phyloP scores from a whole-genome alignment of 2,888 invertebrate species.

The Lasioglossum oenotherae region DNA sequence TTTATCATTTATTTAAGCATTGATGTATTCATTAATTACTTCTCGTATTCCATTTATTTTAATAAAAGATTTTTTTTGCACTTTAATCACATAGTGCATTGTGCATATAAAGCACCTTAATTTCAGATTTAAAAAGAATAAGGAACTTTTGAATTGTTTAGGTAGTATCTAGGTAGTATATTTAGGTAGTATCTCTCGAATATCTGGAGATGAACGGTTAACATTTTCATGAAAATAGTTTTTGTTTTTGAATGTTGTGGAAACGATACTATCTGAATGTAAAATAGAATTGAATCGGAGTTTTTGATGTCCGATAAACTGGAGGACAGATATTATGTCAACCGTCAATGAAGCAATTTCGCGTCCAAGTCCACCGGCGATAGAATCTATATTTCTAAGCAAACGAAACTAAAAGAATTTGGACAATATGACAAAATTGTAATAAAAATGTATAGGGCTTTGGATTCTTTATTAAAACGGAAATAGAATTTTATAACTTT shows the following conservation, averaged over 20 bases:
- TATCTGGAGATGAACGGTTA: neutral
- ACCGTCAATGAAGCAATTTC: slow-evolving; percentile 13
- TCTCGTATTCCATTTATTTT: too few relatives aligned
- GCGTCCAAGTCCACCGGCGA: neutral
- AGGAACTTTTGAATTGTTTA: too few relatives aligned
- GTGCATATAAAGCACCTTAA: too few relatives aligned
- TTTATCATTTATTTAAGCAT: too few relatives aligned
- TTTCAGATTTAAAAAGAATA: too few relatives aligned
- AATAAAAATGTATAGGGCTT: neutral
- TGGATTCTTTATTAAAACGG: neutral
- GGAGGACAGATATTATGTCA: slow-evolving; percentile 1
- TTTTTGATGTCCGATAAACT: neutral
- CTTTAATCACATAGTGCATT: too few relatives aligned
- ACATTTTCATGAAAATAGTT: neutral
- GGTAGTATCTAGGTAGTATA: too few relatives aligned
- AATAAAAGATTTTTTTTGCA: too few relatives aligned
- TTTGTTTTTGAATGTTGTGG: neutral
- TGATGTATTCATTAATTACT: too few relatives aligned
- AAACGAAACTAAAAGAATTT: neutral
- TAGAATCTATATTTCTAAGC: neutral
- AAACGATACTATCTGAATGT: neutral
- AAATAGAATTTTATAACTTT: neutral
- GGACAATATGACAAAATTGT: neutral
- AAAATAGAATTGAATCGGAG: slow-evolving; percentile 10
- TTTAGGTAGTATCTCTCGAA: too few relatives aligned